Conservation (phyloP, 1,140 invertebrate species). For the Drosophila jambulina region DNA sequence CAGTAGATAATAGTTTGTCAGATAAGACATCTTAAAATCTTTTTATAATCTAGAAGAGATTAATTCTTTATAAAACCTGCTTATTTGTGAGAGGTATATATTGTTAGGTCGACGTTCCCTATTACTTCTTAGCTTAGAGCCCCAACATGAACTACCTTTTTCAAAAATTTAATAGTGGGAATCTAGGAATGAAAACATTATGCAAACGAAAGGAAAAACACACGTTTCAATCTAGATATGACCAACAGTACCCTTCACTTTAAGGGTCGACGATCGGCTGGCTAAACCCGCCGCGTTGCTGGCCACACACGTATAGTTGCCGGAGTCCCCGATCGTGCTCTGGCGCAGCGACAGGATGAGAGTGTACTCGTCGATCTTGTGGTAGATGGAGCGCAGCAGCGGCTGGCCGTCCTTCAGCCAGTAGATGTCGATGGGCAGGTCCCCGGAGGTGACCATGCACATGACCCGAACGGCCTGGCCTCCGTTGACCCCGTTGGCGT, state of each 20-base stretch:
- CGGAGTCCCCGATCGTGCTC: conserved; percentile 87
- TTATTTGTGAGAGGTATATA: no score
- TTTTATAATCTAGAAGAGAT: no score
- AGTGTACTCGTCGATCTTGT: conserved; percentile 87
- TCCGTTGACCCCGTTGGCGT: conserved; percentile 88
- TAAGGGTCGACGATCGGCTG: conserved; percentile 86
- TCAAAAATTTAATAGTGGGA: neutral
- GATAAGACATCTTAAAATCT: no score
- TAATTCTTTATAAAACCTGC: no score
- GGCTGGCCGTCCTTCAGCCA: conserved; percentile 87
- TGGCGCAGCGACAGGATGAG: conserved; percentile 91
- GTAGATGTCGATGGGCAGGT: conserved; percentile 89
- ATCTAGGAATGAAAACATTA: conserved; percentile 4
- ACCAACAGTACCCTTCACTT: conserved; percentile 86
- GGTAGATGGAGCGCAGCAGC: conserved; percentile 70
- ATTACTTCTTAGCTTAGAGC: no score
- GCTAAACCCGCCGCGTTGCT: conserved; percentile 88
- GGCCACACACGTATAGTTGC: conserved; percentile 89
- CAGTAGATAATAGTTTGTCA: no score
- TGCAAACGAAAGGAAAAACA: conserved; percentile 24
- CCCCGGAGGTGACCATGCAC: conserved; percentile 90
- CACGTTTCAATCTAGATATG: neutral
- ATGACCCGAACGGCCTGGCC: conserved; percentile 90
- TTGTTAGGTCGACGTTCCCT: no score
- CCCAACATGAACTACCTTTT: no score